Evolutionary conservation across 2,888 invertebrate genomes (phyloP).

Genomic region (Allophyes oxyacanthae): DNA sequence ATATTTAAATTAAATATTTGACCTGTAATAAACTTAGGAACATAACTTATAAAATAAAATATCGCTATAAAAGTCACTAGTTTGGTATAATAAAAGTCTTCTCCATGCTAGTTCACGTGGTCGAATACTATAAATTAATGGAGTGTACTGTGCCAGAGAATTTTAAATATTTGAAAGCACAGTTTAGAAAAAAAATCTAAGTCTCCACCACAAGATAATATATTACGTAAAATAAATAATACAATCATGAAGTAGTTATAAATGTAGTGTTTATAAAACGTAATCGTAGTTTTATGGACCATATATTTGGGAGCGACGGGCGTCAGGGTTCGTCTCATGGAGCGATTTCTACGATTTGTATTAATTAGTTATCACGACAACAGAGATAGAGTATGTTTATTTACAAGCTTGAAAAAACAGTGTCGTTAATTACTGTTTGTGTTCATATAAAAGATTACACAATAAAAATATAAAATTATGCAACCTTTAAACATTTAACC

Average conservation of each 20-base stretch:
- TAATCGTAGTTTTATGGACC: slow-evolving; percentile 86
- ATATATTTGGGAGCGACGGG: slow-evolving; percentile 78
- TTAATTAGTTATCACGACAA: slow-evolving; percentile 74
- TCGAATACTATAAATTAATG: slow-evolving; percentile 87
- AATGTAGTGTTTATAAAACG: slow-evolving; percentile 88
- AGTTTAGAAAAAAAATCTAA: slow-evolving; percentile 85
- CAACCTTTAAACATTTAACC: too few relatives aligned
- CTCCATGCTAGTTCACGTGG: slow-evolving; percentile 65
- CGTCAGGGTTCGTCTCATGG: slow-evolving; percentile 55
- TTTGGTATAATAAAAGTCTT: slow-evolving; percentile 52
- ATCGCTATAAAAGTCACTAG: slow-evolving; percentile 36
- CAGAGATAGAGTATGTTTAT: slow-evolving; percentile 60
- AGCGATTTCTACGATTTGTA: slow-evolving; percentile 70
- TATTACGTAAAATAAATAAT: slow-evolving; percentile 89
- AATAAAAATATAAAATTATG: not conserved
- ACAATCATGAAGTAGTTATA: slow-evolving; percentile 88
- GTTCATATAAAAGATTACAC: not conserved
- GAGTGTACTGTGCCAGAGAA: slow-evolving; percentile 85
- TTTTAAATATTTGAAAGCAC: slow-evolving; percentile 89
- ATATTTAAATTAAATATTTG: slow-evolving; percentile 3
- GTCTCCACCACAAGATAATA: slow-evolving; percentile 83
- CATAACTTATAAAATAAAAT: slow-evolving; percentile 24
- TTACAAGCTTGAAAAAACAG: slow-evolving; percentile 33
- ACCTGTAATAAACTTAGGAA: slow-evolving; percentile 2
- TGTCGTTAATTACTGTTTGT: slow-evolving; percentile 9